Conservation (phyloP, 2,113 vertebrate genomes). For the Dipodomys stephensi region DNA sequence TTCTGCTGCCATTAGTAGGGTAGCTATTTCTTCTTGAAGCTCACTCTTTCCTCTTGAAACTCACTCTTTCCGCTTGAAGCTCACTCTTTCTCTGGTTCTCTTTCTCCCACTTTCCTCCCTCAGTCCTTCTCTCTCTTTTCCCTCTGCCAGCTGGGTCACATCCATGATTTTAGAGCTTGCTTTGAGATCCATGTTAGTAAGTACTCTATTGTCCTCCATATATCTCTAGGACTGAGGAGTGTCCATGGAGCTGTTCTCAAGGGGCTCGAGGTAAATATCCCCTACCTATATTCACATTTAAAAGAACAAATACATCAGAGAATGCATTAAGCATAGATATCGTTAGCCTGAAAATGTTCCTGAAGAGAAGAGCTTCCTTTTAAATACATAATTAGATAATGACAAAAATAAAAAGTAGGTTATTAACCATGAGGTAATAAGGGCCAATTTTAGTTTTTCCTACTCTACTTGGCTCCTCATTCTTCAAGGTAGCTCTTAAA, state of each 20-base stretch:
- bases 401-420: slow-evolving; percentile 9
- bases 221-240: not conserved
- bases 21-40: too few species aligned
- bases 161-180: not conserved
- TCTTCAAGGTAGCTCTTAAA: slow-evolving; percentile 41
- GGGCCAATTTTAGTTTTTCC: not conserved
- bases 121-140: not conserved
- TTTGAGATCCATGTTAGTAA: not conserved
- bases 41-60: too few species aligned
- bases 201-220: not conserved
- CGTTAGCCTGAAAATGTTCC: not conserved
- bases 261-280: not conserved
- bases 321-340: not conserved
- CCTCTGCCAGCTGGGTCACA: not conserved
- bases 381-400: slow-evolving; percentile 19
- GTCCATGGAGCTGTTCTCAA: not conserved
- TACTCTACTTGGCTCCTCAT: not conserved
- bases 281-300: not conserved
- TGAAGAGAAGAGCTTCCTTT: not conserved
- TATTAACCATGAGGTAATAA: not conserved
- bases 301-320: not conserved
- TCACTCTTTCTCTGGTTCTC: not conserved
- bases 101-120: not conserved
- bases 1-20: too few species aligned
- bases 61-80: too few species aligned